Conservation (phyloP, 2,888 invertebrate species). For the Pomacea canaliculata region DNA sequence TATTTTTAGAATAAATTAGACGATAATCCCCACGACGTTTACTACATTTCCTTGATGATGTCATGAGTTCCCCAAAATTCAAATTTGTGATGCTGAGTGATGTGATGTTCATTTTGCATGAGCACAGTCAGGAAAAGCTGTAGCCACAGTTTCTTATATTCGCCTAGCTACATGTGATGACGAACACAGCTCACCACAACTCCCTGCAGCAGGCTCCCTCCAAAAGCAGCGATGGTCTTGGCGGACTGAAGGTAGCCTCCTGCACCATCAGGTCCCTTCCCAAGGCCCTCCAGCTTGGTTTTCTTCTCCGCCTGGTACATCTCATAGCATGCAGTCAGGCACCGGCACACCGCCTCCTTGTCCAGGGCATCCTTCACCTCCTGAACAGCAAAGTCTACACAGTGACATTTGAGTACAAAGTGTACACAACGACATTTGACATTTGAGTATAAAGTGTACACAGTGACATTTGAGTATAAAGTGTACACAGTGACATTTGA, state of each 20-base stretch:
- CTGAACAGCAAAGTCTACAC: constrained; percentile 36
- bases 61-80: no score
- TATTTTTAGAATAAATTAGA: no score
- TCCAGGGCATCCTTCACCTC: constrained; percentile 69
- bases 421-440: not conserved
- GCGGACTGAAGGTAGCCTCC: constrained; percentile 56
- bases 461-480: not conserved
- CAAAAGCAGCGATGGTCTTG: constrained; percentile 58
- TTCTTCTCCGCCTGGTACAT: constrained; percentile 59
- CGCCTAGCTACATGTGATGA: no score
- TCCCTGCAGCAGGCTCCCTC: constrained; percentile 57
- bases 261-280: constrained; percentile 40
- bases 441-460: not conserved
- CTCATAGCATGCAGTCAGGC: constrained; percentile 67
- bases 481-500: not conserved
- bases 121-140: no score
- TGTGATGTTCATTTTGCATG: no score
- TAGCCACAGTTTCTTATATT: no score
- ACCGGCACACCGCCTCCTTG: constrained; percentile 66
- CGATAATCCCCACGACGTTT: no score
- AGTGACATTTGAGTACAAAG: not conserved
- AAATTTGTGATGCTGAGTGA: no score
- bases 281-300: constrained; percentile 44
- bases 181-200: constrained; percentile 47
- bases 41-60: no score